phyloP scores from a whole-genome alignment of 2,797 vertebrate genomes.

The Pteropus rufus region DNA sequence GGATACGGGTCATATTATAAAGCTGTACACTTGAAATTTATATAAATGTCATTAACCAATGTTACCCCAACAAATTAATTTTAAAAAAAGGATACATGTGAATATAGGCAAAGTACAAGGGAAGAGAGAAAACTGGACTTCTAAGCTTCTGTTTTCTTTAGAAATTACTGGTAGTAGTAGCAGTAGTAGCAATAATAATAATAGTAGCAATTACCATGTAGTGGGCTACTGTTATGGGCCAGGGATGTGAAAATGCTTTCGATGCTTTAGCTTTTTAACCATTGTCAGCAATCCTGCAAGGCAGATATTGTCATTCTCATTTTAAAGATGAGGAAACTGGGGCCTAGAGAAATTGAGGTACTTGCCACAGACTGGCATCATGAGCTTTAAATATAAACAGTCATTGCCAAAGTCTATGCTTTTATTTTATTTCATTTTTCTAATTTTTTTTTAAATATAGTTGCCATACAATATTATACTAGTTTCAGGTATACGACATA shows the following conservation, averaged over 20 bases:
- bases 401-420: neutral
- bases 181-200: accelerated
- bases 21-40: neutral
- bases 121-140: neutral
- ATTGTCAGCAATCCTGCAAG: neutral
- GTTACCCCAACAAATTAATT: neutral
- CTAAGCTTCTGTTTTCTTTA: neutral
- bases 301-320: neutral
- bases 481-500: neutral
- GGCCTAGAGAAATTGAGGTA: neutral
- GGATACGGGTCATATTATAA: neutral
- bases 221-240: neutral
- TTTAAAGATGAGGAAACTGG: neutral
- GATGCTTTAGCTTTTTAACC: neutral
- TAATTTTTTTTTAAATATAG: neutral
- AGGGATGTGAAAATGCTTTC: neutral
- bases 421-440: neutral
- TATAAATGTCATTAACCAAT: neutral
- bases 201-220: too few relatives aligned
- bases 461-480: neutral
- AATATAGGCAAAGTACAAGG: neutral
- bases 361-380: accelerated
- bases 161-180: neutral
- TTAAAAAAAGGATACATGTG: neutral
- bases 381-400: neutral